Evolutionary conservation across 2,113 vertebrate species (phyloP).

Genomic region (Neomonachus schauinslandi): DNA sequence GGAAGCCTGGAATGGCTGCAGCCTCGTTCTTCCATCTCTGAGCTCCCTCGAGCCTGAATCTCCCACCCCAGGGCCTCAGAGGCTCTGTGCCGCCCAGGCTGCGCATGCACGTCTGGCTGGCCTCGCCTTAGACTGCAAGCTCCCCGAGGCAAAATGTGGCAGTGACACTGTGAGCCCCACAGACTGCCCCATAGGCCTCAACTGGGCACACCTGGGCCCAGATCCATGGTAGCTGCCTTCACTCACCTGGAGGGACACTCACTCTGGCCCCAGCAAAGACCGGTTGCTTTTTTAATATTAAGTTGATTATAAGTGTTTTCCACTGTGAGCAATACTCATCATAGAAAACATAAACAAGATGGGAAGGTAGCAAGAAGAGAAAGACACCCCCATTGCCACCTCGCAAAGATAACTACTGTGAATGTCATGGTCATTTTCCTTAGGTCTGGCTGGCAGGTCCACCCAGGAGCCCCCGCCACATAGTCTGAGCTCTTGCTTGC

Average conservation of each 20-base stretch:
- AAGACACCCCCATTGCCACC: neutral
- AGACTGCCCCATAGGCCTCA: neutral
- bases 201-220: neutral
- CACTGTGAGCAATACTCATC: neutral
- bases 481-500: neutral
- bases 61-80: neutral
- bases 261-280: neutral
- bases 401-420: neutral
- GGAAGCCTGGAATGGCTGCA: neutral
- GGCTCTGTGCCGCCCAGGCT: neutral
- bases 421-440: neutral
- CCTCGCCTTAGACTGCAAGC: neutral
- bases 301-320: neutral
- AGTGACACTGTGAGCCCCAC: no score
- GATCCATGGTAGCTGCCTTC: neutral
- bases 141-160: neutral
- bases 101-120: rapidly evolving
- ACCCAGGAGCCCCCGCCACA: no score
- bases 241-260: neutral
- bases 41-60: neutral
- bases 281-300: neutral
- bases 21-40: neutral
- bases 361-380: neutral
- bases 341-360: neutral
- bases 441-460: neutral